Evolutionary conservation across 1,140 invertebrate genomes (phyloP), one percentile per base, ranked within the genome.

Genomic region (Ceratitis capitata): DNA sequence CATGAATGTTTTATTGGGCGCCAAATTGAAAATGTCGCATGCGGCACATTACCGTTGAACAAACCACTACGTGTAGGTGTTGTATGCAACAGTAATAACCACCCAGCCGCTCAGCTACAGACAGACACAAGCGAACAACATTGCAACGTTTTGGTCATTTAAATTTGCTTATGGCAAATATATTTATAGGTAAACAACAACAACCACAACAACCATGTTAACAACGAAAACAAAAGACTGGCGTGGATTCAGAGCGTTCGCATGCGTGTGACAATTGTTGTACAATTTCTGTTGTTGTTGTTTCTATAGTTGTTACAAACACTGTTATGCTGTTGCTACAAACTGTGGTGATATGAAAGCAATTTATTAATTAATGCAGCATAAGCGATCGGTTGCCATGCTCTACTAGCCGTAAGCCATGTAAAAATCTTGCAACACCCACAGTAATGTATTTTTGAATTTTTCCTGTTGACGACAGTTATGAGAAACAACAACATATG

Each of bases 1-100:
- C 56, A 61, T 61, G 56, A 61, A 61, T 61, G 56, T 61, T 61
- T 61, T 61, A 61, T 61, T 61, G 56, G 56, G 56, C 56, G 56
- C 56, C 56, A 61, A 61, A 61, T 61, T 61, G 56, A 61, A 61
- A 61, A 26, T 61, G 56, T n/a, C 56, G 56, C 56, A 61, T 61
- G 56, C 29, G 56, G 56, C 56, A 61, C 23, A 61, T 61, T 61
- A 61, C 26, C 1, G 56, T 61, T 56, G n/a, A 7, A 49, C 6
- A 14, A n/a, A 61, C 23, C 56, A 61, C n/a, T 7, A 61, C 7
- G 26, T 26, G n/a, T n/a, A 29, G 56, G n/a, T 61, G 19, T 10
- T 56, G n/a, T 14, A 56, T 26, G 26, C 56, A 61, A 61, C 56
- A 26, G 56, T 26, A 61, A 61, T 26, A 61, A 53, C 51, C 51